Percentiles rank a stretch among this genome's conserved stretches.
These are phyloP conservation scores for Cherax destructor DNA, from an alignment of 1,140 invertebrate species.

Conservation along the genomic window DNA sequence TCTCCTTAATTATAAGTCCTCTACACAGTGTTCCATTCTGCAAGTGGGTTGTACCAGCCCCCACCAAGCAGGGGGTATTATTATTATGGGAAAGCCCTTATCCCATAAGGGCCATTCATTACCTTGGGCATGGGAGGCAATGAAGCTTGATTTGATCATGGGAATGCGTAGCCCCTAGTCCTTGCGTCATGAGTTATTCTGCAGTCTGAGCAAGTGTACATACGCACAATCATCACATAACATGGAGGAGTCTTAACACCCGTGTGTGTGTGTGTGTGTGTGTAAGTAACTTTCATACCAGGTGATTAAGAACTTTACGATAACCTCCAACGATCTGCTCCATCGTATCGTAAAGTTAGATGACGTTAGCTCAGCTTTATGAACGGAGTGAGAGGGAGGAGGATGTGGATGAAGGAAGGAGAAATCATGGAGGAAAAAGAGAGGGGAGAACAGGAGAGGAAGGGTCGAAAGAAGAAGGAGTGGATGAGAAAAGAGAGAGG, in stretches of 20 bases:
- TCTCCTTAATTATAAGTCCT: too few species aligned
- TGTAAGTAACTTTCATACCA: constrained; percentile 29
- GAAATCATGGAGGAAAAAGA: not conserved
- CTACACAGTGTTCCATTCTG: too few species aligned
- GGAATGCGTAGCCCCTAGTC: too few species aligned
- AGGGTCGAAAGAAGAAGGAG: not conserved
- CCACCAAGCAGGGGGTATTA: too few species aligned
- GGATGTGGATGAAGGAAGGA: not conserved
- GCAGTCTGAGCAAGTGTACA: too few species aligned
- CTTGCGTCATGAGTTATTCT: too few species aligned
- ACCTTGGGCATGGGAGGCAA: too few species aligned
- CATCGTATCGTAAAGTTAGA: constrained; percentile 33
- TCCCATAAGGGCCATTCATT: too few species aligned
- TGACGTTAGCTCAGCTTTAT: constrained; percentile 37
- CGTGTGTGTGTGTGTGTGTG: not conserved
- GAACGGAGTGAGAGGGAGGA: not conserved
- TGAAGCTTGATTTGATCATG: too few species aligned
- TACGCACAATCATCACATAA: not conserved
- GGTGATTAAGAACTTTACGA: constrained; percentile 35
- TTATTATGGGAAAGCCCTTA: too few species aligned
- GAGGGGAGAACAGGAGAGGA: too few species aligned
- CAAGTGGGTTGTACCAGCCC: too few species aligned
- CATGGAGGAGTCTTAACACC: not conserved
- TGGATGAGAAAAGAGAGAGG: not conserved
- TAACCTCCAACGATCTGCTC: constrained; percentile 31